Evolutionary conservation across 2,888 invertebrate genomes (phyloP).

Genomic region (Carpatolechia fugitivella): DNA sequence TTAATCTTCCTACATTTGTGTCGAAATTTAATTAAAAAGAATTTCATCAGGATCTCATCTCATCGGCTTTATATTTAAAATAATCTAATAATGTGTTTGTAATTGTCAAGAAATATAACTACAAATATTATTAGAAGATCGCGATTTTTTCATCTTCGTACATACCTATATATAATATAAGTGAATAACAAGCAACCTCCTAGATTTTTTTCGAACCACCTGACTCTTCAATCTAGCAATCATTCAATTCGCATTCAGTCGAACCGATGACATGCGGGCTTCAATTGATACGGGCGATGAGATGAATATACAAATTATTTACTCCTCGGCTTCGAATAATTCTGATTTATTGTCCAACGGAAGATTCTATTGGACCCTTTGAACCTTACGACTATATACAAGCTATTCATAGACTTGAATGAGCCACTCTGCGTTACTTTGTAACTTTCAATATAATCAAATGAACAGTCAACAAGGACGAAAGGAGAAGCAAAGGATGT

Average conservation of each 20-base stretch:
- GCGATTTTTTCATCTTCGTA: no score
- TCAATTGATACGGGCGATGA: slow-evolving; percentile 43
- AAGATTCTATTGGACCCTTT: slow-evolving; percentile 7
- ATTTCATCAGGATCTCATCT: no score
- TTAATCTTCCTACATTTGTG: no score
- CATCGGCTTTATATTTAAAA: no score
- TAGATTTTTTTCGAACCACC: not conserved
- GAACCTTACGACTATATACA: not conserved
- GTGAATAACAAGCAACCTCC: no score
- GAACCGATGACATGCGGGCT: slow-evolving; percentile 41
- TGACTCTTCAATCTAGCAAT: slow-evolving; percentile 26
- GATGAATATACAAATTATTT: slow-evolving; percentile 50
- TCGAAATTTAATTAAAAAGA: no score
- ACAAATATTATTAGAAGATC: no score
- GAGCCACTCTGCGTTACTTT: not conserved
- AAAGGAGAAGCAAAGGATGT: not conserved
- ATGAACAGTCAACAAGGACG: not conserved
- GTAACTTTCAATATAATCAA: not conserved
- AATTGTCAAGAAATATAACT: no score
- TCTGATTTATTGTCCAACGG: slow-evolving; percentile 39
- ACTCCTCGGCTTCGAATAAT: slow-evolving; percentile 37
- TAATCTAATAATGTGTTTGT: no score
- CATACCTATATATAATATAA: no score
- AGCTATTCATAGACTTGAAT: not conserved
- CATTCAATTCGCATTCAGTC: slow-evolving; percentile 43